phyloP scores from a whole-genome alignment of 2,797 vertebrate genomes.

The Danio kyathit region DNA sequence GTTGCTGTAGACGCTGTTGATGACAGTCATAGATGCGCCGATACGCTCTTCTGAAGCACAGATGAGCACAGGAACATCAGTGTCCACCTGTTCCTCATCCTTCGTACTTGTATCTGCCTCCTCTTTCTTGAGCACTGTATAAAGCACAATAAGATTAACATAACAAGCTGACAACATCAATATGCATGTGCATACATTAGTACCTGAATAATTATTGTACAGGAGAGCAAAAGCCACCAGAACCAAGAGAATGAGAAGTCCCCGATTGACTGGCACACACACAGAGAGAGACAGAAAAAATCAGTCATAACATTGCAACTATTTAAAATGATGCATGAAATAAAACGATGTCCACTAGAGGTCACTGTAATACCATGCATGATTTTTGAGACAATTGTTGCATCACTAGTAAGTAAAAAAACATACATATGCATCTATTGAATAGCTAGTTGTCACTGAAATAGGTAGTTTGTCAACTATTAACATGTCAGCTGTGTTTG shows the following conservation, averaged over 20 bases:
- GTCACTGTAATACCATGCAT: constrained; percentile 4
- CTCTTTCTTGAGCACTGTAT: constrained; percentile 62
- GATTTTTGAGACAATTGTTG: neutral
- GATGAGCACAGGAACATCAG: constrained; percentile 88
- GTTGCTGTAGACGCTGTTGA: constrained; percentile 94
- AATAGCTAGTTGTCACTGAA: neutral
- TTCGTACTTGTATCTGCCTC: neutral
- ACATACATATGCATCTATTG: neutral
- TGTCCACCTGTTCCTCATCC: constrained; percentile 61
- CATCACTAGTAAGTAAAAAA: neutral
- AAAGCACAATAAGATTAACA: neutral
- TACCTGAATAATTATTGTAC: constrained; percentile 83
- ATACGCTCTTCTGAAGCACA: constrained; percentile 89
- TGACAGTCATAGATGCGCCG: constrained; percentile 89
- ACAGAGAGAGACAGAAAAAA: neutral
- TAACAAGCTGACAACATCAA: neutral
- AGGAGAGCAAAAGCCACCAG: constrained; percentile 86
- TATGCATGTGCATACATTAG: neutral
- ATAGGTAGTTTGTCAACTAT: too few relatives aligned
- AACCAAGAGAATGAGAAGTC: constrained; percentile 87
- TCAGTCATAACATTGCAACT: neutral
- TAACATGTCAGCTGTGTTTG: neutral
- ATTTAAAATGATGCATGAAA: neutral
- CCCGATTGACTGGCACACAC: constrained; percentile 87
- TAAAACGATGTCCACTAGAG: constrained; percentile 4